Conservation (phyloP, 2,113 vertebrate genomes). For the Oryzias curvinotus region DNA sequence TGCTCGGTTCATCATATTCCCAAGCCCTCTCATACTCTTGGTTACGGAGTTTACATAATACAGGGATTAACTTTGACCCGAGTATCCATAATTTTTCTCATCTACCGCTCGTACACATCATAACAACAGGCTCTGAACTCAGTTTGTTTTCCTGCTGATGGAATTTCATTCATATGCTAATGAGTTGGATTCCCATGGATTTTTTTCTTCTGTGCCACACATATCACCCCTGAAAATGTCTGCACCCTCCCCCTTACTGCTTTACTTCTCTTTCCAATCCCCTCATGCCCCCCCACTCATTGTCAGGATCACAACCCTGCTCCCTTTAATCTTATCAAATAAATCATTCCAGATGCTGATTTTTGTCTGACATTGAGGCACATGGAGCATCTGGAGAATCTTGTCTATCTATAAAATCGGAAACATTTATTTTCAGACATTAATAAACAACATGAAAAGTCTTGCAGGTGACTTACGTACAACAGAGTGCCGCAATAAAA, state of each 20-base stretch:
- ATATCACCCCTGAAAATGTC: slow-evolving; percentile 40
- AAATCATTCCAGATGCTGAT: slow-evolving; percentile 11
- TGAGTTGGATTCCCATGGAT: slow-evolving; percentile 63
- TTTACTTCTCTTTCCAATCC: slow-evolving; percentile 25
- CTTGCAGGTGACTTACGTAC: neutral
- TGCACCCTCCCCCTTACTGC: neutral
- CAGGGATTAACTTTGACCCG: slow-evolving; percentile 37
- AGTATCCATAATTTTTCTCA: slow-evolving; percentile 44
- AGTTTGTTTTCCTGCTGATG: slow-evolving; percentile 54
- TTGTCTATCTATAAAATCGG: neutral
- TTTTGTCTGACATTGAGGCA: slow-evolving; percentile 12
- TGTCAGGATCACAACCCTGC: slow-evolving; percentile 23
- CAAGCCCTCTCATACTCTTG: slow-evolving; percentile 15
- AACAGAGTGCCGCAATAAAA: neutral
- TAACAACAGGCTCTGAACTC: slow-evolving; percentile 44
- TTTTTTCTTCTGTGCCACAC: slow-evolving; percentile 51
- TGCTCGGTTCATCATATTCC: slow-evolving; percentile 22
- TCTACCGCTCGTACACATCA: slow-evolving; percentile 30
- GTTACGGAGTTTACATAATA: slow-evolving; percentile 23
- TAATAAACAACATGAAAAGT: slow-evolving; percentile 11
- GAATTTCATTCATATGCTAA: slow-evolving; percentile 76
- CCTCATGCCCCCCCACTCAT: slow-evolving; percentile 19
- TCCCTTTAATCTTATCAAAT: slow-evolving; percentile 20
- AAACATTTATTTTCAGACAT: slow-evolving; percentile 10
- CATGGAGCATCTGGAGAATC: neutral